Percentiles rank a stretch among this genome's conserved stretches.
phyloP scores from a whole-genome alignment of 2,888 invertebrate species.

The Belgica antarctica region DNA sequence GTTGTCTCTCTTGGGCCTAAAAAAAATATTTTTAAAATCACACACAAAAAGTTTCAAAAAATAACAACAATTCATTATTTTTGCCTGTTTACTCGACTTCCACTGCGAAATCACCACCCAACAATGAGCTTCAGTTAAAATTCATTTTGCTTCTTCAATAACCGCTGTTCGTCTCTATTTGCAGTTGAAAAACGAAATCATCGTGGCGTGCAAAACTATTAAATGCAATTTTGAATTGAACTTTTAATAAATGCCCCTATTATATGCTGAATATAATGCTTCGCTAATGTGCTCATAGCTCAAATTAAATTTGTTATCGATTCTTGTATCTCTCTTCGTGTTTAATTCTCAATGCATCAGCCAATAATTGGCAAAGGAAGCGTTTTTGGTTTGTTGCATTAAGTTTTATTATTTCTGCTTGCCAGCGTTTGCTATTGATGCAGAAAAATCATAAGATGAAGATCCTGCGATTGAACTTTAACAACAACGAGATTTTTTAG shows the following conservation, averaged over 20 bases:
- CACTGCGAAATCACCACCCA: constrained; percentile 32
- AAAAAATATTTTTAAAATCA: no score
- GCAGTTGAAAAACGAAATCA: constrained; percentile 25
- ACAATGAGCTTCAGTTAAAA: constrained; percentile 15
- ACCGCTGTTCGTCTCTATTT: neutral
- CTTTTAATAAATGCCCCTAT: constrained; percentile 42
- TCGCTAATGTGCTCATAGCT: constrained; percentile 35
- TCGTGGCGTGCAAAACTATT: constrained; percentile 42
- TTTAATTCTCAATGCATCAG: neutral
- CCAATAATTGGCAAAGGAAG: constrained; percentile 27
- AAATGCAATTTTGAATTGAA: constrained; percentile 42
- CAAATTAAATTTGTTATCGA: constrained; percentile 42
- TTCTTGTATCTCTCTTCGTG: constrained; percentile 6
- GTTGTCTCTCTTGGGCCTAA: no score
- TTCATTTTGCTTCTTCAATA: constrained; percentile 31
- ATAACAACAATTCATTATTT: no score
- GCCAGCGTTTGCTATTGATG: neutral
- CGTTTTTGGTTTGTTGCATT: constrained; percentile 29
- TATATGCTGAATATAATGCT: constrained; percentile 11
- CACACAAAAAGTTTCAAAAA: no score
- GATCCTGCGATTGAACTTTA: neutral
- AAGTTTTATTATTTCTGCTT: no score
- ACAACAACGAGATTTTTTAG: neutral
- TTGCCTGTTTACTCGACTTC: neutral
- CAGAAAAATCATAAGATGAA: constrained; percentile 17